phyloP scores from a whole-genome alignment of 2,888 invertebrate genomes.

The Eremobia ochroleuca region DNA sequence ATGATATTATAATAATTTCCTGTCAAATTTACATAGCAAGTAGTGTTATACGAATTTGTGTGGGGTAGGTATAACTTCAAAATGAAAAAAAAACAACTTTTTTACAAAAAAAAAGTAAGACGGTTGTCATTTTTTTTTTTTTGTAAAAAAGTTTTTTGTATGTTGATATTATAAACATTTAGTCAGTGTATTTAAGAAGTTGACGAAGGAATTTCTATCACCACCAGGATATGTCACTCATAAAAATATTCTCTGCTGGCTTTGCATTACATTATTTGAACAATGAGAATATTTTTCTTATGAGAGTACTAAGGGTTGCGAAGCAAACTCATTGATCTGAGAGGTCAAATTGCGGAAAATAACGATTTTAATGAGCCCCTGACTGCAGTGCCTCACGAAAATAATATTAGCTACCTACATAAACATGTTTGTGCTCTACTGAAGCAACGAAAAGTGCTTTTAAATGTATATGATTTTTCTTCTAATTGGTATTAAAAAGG shows the following conservation, averaged over 20 bases:
- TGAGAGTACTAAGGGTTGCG: neutral
- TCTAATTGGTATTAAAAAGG: constrained; percentile 23
- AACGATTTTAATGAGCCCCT: constrained; percentile 20
- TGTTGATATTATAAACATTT: neutral
- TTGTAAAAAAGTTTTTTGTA: too few species aligned
- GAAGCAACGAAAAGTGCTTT: constrained; percentile 2
- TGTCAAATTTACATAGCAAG: too few species aligned
- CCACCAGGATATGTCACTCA: neutral
- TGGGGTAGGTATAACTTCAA: too few species aligned
- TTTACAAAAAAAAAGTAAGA: too few species aligned
- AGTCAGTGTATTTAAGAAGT: neutral
- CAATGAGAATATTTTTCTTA: neutral
- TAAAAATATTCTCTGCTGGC: neutral
- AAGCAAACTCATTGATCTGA: constrained; percentile 19
- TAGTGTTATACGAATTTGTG: too few species aligned
- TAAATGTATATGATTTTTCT: constrained; percentile 1
- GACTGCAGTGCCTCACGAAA: neutral
- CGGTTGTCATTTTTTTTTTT: too few species aligned
- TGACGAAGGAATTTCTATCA: too few species aligned
- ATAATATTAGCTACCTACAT: neutral
- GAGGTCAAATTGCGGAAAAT: neutral
- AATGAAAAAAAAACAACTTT: too few species aligned
- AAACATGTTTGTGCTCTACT: neutral
- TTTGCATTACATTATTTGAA: neutral
- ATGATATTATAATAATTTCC: too few species aligned